Percentiles rank a stretch among this genome's conserved stretches.
Evolutionary conservation across 2,797 vertebrate genomes (phyloP).

Genomic region (Microctenopoma steveboyesi): DNA sequence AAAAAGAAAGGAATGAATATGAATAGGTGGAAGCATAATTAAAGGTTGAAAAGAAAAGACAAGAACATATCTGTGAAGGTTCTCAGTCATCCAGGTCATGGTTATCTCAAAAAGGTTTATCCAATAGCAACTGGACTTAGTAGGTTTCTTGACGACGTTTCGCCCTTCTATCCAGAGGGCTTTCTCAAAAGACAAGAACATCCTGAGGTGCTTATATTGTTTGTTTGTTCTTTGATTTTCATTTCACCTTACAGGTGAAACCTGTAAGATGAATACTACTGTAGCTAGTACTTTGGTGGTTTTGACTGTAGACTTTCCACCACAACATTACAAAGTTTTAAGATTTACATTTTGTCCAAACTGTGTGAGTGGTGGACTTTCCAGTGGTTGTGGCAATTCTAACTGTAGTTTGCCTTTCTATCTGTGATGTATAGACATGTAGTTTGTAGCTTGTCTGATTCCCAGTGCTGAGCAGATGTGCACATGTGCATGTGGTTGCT

Average conservation of each 20-base stretch:
- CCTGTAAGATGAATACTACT: background rate
- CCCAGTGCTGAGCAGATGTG: constrained; percentile 70
- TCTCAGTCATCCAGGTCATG: too few relatives aligned
- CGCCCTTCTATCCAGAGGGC: too few relatives aligned
- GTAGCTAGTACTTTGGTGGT: background rate
- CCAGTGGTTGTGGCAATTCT: constrained; percentile 25
- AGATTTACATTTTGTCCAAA: background rate
- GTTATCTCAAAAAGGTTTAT: too few relatives aligned
- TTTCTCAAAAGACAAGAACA: too few relatives aligned
- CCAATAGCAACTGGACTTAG: too few relatives aligned
- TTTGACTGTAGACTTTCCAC: background rate
- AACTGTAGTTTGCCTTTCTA: constrained; percentile 6
- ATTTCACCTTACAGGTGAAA: background rate
- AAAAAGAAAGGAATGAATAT: background rate
- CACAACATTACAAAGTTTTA: background rate
- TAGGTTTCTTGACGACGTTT: too few relatives aligned
- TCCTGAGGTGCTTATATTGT: constrained; percentile 12
- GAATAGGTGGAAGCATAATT: background rate
- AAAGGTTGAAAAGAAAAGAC: background rate
- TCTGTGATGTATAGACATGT: constrained; percentile 32
- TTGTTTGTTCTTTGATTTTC: background rate
- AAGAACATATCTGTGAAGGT: too few relatives aligned
- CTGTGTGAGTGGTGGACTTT: background rate
- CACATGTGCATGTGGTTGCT: constrained; percentile 77
- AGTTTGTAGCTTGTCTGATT: constrained; percentile 63